These are phyloP conservation scores for Lutjanus erythropterus DNA, from an alignment of 2,113 vertebrate genomes.

Conservation along the genomic window DNA sequence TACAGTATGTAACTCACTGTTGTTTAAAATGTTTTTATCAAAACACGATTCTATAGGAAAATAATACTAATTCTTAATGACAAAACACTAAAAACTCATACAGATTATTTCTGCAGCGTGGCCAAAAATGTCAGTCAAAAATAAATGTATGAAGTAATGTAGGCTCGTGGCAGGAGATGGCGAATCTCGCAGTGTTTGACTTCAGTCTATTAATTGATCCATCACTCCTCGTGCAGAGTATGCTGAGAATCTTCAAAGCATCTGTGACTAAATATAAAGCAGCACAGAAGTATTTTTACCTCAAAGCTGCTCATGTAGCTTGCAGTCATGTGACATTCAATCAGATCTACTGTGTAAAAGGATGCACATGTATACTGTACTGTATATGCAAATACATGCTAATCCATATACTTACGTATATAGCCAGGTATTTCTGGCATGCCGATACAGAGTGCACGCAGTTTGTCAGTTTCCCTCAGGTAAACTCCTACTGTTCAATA, in stretches of 20 bases:
- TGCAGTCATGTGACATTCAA: slow-evolving; percentile 12
- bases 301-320: not conserved
- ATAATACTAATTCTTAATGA: too few relatives aligned
- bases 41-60: too few relatives aligned
- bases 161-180: not conserved
- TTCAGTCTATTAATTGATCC: slow-evolving; percentile 2
- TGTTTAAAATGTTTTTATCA: too few relatives aligned
- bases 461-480: slow-evolving; percentile 13
- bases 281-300: slow-evolving; percentile 4
- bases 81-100: too few relatives aligned
- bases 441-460: not conserved
- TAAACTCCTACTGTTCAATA: slow-evolving; percentile 43
- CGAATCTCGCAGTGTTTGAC: not conserved
- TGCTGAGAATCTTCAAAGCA: not conserved
- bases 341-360: not conserved
- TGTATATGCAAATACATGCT: slow-evolving; percentile 38
- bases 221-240: not conserved
- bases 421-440: slow-evolving; percentile 20
- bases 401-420: not conserved
- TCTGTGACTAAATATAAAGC: slow-evolving; percentile 21
- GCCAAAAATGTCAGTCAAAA: not conserved
- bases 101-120: not conserved
- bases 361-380: not conserved
- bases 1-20: not conserved
- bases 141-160: too few relatives aligned